Conservation (phyloP, 1,140 invertebrate species). For the Brachionus rubens region DNA sequence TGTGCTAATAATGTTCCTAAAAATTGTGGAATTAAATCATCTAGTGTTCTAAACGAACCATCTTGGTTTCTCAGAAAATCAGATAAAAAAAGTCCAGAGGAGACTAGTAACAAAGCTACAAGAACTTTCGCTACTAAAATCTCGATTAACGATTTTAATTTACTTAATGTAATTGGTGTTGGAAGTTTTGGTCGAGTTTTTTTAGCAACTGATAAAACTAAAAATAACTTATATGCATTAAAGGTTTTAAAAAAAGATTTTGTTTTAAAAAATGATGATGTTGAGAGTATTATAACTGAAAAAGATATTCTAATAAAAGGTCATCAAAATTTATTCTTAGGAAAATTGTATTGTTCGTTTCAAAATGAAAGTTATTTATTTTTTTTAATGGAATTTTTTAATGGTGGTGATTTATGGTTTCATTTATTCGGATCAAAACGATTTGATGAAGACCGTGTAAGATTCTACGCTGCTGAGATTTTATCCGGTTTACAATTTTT, state of each 20-base stretch:
- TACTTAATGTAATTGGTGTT: conserved; percentile 60
- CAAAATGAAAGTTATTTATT: conserved; percentile 86
- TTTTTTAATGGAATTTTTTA: conserved; percentile 99
- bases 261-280: conserved; percentile 92
- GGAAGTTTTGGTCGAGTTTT: conserved; percentile 64
- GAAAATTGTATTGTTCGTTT: conserved; percentile 95
- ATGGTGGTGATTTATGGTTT: conserved; percentile 98
- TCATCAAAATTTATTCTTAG: conserved; percentile 95
- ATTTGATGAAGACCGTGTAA: conserved; percentile 81
- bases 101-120: no score
- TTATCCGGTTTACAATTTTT: conserved; percentile 89
- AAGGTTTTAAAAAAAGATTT: conserved; percentile 95
- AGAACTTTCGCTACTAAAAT: no score
- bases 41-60: no score
- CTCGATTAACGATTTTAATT: conserved; percentile 70
- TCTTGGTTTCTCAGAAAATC: no score
- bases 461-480: conserved; percentile 92
- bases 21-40: conserved; percentile 94
- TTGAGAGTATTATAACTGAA: conserved; percentile 96
- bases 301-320: conserved; percentile 89
- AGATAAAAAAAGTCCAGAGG: no score
- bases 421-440: conserved; percentile 91
- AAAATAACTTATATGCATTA: conserved; percentile 88
- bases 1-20: conserved; percentile 97
- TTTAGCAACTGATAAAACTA: conserved; percentile 79